Conservation (phyloP, 2,888 invertebrate species). For the Magallana nippona region DNA sequence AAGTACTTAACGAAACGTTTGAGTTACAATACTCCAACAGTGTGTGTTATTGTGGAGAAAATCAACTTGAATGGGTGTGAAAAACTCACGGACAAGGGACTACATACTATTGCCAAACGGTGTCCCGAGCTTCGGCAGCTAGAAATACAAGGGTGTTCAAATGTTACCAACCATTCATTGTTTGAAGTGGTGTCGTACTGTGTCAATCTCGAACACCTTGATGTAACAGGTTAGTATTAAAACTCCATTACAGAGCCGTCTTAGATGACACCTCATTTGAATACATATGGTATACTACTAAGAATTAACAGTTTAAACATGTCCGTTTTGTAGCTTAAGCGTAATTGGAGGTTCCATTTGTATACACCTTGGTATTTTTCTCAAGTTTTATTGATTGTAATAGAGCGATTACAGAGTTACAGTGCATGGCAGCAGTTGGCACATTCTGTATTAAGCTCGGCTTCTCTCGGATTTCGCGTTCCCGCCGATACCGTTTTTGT, state of each 20-base stretch:
- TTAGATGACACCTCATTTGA: neutral
- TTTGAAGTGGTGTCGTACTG: slow-evolving; percentile 90
- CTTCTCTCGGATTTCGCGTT: neutral
- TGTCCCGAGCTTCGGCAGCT: slow-evolving; percentile 91
- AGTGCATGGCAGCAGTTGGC: slow-evolving; percentile 14
- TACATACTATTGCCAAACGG: slow-evolving; percentile 87
- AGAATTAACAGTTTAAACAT: neutral
- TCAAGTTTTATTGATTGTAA: too few relatives aligned
- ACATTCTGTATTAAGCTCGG: neutral
- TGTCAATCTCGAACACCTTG: slow-evolving; percentile 90
- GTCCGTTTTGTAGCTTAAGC: neutral
- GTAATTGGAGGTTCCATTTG: neutral
- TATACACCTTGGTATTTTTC: too few relatives aligned
- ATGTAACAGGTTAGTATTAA: slow-evolving; percentile 87
- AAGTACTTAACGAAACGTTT: slow-evolving; percentile 83
- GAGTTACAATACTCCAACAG: slow-evolving; percentile 85
- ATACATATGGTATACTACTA: neutral
- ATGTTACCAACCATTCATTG: slow-evolving; percentile 88
- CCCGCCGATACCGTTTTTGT: neutral
- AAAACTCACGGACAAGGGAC: slow-evolving; percentile 88
- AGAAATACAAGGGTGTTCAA: slow-evolving; percentile 88
- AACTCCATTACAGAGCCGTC: neutral
- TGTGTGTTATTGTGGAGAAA: slow-evolving; percentile 86
- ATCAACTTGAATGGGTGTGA: slow-evolving; percentile 86
- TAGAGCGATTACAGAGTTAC: neutral